Evolutionary conservation across 2,888 invertebrate genomes (phyloP).

Genomic region (Lasioglossum calceatum): DNA sequence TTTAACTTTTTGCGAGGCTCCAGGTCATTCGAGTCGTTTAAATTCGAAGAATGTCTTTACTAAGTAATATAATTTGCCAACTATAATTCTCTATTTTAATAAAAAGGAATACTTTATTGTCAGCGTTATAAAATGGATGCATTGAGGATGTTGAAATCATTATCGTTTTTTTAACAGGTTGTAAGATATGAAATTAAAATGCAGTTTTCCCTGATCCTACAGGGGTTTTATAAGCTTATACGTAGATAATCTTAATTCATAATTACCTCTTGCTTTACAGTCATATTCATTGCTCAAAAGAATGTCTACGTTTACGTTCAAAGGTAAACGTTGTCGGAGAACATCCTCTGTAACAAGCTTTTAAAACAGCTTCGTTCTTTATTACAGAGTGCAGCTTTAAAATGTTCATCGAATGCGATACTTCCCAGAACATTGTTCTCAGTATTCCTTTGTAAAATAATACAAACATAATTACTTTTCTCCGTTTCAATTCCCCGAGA

Average conservation of each 20-base stretch:
- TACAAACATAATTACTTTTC: background rate
- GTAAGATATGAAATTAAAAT: background rate
- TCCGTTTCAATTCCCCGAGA: background rate
- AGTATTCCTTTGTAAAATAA: too few relatives aligned
- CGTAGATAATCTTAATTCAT: background rate
- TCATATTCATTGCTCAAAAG: background rate
- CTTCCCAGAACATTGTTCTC: background rate
- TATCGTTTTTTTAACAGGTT: background rate
- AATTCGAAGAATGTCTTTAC: background rate
- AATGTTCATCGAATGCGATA: background rate
- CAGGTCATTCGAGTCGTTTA: background rate
- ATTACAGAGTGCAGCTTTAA: background rate
- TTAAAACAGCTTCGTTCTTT: background rate
- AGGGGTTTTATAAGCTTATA: too few relatives aligned
- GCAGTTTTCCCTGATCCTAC: background rate
- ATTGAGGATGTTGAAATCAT: background rate
- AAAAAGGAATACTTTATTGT: background rate
- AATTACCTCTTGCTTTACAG: background rate
- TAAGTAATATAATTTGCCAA: background rate
- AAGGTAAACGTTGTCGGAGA: background rate
- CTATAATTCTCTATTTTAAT: background rate
- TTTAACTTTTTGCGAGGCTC: background rate
- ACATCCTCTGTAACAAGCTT: background rate
- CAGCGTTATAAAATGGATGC: background rate
- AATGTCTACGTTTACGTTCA: background rate